Evolutionary conservation across 2,113 vertebrate genomes (phyloP).

Genomic region (Brachirus orientalis): DNA sequence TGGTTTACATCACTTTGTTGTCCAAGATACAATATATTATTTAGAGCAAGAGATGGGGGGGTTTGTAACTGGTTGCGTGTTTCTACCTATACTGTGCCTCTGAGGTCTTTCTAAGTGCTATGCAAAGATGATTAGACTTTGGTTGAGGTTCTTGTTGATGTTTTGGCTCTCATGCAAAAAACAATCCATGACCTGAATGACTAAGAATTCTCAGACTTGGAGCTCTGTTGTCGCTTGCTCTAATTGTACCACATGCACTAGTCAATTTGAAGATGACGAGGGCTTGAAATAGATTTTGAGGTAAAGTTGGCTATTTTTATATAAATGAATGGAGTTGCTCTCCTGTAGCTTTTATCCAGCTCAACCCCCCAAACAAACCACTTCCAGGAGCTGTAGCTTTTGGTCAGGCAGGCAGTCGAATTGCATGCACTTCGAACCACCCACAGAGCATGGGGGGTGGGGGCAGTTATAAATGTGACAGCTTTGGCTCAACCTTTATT

Average conservation of each 20-base stretch:
- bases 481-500: too few species aligned
- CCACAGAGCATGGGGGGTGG: not conserved
- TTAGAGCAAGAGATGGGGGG: not conserved
- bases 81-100: slow-evolving; percentile 20
- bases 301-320: not conserved
- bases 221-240: slow-evolving; percentile 39
- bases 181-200: not conserved
- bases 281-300: too few species aligned
- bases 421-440: not conserved
- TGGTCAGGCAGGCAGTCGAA: slow-evolving; percentile 5
- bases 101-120: not conserved
- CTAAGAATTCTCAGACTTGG: not conserved
- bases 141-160: not conserved
- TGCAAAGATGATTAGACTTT: not conserved
- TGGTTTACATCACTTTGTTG: slow-evolving; percentile 28
- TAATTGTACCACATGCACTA: slow-evolving; percentile 13
- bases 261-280: too few species aligned
- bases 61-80: slow-evolving; percentile 7
- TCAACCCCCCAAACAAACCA: not conserved
- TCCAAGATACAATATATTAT: slow-evolving; percentile 2
- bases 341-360: slow-evolving; percentile 17
- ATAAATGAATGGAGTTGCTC: slow-evolving; percentile 23
- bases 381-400: slow-evolving; percentile 1
- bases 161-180: not conserved
- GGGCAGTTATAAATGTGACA: not conserved